Conservation (phyloP, 2,888 invertebrate genomes). For the Bibio marci region DNA sequence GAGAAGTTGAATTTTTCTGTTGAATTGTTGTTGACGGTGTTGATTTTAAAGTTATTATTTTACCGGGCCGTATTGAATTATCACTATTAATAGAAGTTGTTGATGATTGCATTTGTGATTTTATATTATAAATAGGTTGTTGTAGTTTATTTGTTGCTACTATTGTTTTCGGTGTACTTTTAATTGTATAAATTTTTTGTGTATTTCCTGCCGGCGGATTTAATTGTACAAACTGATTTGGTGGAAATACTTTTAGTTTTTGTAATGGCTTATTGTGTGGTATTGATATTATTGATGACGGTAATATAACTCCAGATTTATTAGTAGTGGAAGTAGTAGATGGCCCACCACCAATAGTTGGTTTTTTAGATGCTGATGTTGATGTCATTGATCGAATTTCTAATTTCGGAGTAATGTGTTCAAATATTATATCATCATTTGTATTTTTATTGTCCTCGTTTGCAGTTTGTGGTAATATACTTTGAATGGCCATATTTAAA, state of each 20-base stretch:
- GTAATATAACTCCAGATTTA: not conserved
- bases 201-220: constrained; percentile 20
- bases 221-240: constrained; percentile 26
- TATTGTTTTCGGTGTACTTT: constrained; percentile 14
- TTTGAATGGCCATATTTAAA: constrained; percentile 27
- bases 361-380: not conserved
- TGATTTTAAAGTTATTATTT: constrained; percentile 7
- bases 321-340: not conserved
- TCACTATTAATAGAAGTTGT: no score
- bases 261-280: constrained; percentile 3
- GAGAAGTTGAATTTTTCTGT: constrained; percentile 7
- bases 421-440: not conserved
- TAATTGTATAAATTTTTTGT: constrained; percentile 25
- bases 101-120: no score
- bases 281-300: not conserved
- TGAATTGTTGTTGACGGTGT: constrained; percentile 6
- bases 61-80: no score
- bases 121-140: not conserved
- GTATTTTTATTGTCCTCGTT: constrained; percentile 2
- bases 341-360: not conserved
- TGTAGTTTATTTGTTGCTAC: not conserved
- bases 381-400: no score
- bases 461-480: constrained; percentile 17
- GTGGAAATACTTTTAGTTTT: constrained; percentile 28
- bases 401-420: no score